Percentiles rank a stretch among this genome's conserved stretches.
Evolutionary conservation across 92 coral and sea anemone species (phyloP).

Genomic region (Zoanthus sociatus): DNA sequence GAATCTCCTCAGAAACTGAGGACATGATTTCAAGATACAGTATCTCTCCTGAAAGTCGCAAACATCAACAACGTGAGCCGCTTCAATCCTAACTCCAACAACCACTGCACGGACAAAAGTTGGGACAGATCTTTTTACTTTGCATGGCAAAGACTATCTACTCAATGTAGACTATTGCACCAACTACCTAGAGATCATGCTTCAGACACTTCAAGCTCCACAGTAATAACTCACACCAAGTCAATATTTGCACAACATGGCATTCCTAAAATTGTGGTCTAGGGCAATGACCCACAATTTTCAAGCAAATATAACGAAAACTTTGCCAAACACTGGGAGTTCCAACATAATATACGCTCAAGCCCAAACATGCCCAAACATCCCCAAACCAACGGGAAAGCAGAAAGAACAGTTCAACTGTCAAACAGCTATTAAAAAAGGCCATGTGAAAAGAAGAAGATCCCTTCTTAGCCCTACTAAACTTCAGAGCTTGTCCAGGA

Average conservation of each 20-base stretch:
- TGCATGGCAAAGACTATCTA: conserved; percentile 53
- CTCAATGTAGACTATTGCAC: conserved; percentile 43
- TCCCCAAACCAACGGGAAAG: conserved; percentile 59
- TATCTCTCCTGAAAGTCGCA: conserved; percentile 39
- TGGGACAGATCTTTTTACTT: conserved; percentile 46
- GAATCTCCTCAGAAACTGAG: conserved; percentile 42
- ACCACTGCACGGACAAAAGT: conserved; percentile 52
- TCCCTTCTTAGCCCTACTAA: conserved; percentile 43
- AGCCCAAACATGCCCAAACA: not conserved
- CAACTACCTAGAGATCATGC: conserved; percentile 44
- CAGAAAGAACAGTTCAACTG: conserved; percentile 39
- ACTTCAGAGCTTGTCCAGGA: conserved; percentile 52
- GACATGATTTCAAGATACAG: conserved; percentile 49
- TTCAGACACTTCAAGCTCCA: conserved; percentile 44
- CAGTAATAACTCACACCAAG: conserved; percentile 44
- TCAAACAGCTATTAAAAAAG: conserved; percentile 30
- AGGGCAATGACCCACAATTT: conserved; percentile 10
- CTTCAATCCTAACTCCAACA: conserved; percentile 36
- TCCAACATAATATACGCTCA: conserved; percentile 11
- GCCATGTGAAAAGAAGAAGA: conserved; percentile 47
- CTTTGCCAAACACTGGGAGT: conserved; percentile 12
- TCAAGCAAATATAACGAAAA: not conserved
- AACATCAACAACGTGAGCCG: conserved; percentile 46
- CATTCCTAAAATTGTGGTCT: conserved; percentile 1
- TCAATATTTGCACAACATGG: conserved; percentile 49